Evolutionary conservation across 2,888 invertebrate genomes (phyloP).

Genomic region (Galerucella calmariensis): DNA sequence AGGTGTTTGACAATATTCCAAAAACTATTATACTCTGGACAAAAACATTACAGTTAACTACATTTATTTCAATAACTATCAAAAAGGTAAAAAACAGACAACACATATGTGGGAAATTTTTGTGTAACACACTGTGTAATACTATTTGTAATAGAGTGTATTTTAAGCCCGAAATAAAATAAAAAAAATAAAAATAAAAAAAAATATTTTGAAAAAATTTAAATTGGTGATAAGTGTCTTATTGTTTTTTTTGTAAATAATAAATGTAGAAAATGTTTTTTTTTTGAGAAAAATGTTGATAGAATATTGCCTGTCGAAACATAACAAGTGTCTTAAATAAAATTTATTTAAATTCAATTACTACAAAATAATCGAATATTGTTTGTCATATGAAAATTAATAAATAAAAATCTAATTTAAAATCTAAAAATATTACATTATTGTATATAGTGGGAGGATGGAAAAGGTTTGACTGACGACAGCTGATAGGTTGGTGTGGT

Average conservation of each 20-base stretch:
- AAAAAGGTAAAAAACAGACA: conserved; percentile 1
- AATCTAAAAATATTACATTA: conserved; percentile 56
- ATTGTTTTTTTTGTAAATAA: background rate
- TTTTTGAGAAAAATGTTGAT: conserved; percentile 40
- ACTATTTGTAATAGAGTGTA: no score
- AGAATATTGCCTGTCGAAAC: conserved; percentile 49
- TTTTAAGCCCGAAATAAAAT: no score
- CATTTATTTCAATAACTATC: conserved; percentile 18
- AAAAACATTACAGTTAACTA: conserved; percentile 10
- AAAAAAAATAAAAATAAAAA: no score
- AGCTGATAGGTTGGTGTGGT: conserved; percentile 35
- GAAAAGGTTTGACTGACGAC: conserved; percentile 49
- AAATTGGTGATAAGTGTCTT: background rate
- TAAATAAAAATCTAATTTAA: conserved; percentile 53
- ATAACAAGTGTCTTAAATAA: conserved; percentile 48
- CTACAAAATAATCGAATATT: conserved; percentile 60
- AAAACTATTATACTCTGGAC: conserved; percentile 43
- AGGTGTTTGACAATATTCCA: conserved; percentile 48
- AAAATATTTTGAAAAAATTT: no score
- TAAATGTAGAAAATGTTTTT: conserved; percentile 19
- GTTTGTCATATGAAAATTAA: conserved; percentile 57
- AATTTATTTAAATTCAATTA: conserved; percentile 57
- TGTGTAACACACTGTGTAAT: no score
- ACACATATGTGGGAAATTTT: background rate
- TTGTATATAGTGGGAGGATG: conserved; percentile 54